Evolutionary conservation across 2,797 vertebrate genomes (phyloP).

Genomic region (Sebastiscus tertius): DNA sequence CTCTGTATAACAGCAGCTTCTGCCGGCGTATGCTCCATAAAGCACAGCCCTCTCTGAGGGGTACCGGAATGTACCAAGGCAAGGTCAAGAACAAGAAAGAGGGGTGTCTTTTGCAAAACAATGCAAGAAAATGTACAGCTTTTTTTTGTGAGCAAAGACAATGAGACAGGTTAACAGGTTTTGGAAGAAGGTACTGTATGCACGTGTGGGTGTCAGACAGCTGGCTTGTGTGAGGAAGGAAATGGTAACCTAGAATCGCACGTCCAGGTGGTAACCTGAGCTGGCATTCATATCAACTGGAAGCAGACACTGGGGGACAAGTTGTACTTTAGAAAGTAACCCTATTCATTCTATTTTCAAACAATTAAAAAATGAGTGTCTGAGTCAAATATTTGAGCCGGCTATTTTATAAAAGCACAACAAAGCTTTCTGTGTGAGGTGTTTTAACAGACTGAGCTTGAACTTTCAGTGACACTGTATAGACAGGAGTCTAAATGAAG

Average conservation of each 20-base stretch:
- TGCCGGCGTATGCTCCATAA: constrained; percentile 78
- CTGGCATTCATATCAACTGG: constrained; percentile 34
- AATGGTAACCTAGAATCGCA: constrained; percentile 54
- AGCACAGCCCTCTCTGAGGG: constrained; percentile 72
- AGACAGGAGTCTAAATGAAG: constrained; percentile 12
- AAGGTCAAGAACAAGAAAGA: constrained; percentile 75
- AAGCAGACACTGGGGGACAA: constrained; percentile 14
- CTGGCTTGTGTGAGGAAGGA: constrained; percentile 33
- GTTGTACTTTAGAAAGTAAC: constrained; percentile 11
- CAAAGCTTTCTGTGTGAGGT: neutral
- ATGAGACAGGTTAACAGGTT: constrained; percentile 46
- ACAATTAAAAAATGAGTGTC: neutral
- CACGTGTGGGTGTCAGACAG: constrained; percentile 25
- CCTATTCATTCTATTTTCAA: neutral
- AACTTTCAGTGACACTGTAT: constrained; percentile 46
- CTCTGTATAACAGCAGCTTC: constrained; percentile 71
- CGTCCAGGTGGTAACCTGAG: constrained; percentile 48
- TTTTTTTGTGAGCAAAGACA: constrained; percentile 56
- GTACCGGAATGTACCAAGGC: constrained; percentile 81
- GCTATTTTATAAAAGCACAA: neutral
- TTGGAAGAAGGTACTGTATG: constrained; percentile 28
- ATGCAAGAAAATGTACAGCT: constrained; percentile 45
- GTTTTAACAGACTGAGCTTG: neutral
- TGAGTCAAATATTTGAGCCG: neutral
- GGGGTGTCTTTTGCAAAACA: constrained; percentile 67